These are phyloP conservation scores for Teinopalpus imperialis DNA, from an alignment of 2,888 invertebrate genomes.

Conservation along the genomic window DNA sequence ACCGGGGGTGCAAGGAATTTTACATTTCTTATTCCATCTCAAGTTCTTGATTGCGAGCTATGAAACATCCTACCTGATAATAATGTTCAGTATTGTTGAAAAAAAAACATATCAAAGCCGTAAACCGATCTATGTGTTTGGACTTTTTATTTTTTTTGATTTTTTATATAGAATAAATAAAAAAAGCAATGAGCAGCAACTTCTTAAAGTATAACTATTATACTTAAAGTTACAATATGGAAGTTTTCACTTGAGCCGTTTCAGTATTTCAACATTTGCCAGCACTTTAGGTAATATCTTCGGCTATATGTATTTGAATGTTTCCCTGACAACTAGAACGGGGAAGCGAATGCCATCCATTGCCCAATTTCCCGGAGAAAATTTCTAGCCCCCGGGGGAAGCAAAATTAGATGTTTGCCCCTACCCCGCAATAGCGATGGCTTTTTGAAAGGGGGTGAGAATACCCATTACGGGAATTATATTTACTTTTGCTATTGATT, in stretches of 20 bases:
- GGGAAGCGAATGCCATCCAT: conserved; percentile 16
- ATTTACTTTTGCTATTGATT: conserved; percentile 12
- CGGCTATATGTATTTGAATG: not conserved
- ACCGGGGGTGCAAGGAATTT: conserved; percentile 45
- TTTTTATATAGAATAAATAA: too few relatives aligned
- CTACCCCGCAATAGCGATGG: conserved; percentile 9
- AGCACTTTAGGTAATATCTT: not conserved
- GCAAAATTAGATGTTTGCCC: conserved; percentile 24
- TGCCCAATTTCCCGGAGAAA: conserved; percentile 23
- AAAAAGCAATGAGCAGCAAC: too few relatives aligned
- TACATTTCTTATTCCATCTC: conserved; percentile 38
- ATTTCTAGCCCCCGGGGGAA: conserved; percentile 15
- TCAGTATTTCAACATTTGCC: too few relatives aligned
- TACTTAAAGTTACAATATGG: not conserved
- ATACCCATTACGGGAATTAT: conserved; percentile 17
- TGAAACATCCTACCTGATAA: conserved; percentile 3
- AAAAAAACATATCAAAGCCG: too few relatives aligned
- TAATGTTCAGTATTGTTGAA: too few relatives aligned
- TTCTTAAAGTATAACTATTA: too few relatives aligned
- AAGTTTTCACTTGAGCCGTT: too few relatives aligned
- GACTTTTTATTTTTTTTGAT: too few relatives aligned
- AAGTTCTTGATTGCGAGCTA: conserved; percentile 15
- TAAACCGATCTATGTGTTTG: too few relatives aligned
- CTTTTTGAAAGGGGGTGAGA: conserved; percentile 11
- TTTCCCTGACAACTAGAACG: conserved; percentile 6